Evolutionary conservation across 1,140 invertebrate genomes (phyloP), one percentile per base, ranked within the genome.

Genomic region (Pantala flavescens): DNA sequence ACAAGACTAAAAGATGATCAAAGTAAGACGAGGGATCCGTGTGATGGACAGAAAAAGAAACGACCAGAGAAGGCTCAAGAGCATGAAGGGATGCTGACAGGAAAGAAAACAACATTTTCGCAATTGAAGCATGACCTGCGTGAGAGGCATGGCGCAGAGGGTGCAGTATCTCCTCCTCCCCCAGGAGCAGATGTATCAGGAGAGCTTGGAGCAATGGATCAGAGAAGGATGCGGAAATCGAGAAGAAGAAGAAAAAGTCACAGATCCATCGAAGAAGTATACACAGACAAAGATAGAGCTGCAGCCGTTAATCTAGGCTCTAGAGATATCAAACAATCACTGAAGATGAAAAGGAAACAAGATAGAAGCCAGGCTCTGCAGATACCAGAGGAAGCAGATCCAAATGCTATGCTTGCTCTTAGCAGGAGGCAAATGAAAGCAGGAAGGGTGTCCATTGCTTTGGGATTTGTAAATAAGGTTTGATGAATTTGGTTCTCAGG

Each of bases 271-370:
- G 90, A 92, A 75, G 93, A 95, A 79, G 82, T 92, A 16, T 96
- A 95, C 80, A 95, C 93, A 12, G 94, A 96, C 81, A 96, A 95
- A 79, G 94, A 95, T 81, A 83, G 94, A 12, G 94, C 94, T 0
- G 93, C 94, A 0, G 93, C 93, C 0, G 93, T 95, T 7, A 92
- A 93, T 77, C 87, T 94, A 85, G 92, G 92, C 0, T 89, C 85
- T 76, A 84, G 88, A 71, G 93, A 96, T 80, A 95, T 95, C 43
- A 95, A 95, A 79, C 89, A 91, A 76, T 93, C 91, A 24, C 82
- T 95, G 72, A 92, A 89, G 79, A 86, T 92, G 75, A 95, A 95
- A 79, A 86, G 90, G 74, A 88, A 90, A 74, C 88, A 91, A 76
- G 93, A 95, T 79, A 85, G 91, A 23, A 91, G 88, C 76, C 88